Evolutionary conservation across 2,888 invertebrate genomes (phyloP).

Genomic region (Tethea ocularis): DNA sequence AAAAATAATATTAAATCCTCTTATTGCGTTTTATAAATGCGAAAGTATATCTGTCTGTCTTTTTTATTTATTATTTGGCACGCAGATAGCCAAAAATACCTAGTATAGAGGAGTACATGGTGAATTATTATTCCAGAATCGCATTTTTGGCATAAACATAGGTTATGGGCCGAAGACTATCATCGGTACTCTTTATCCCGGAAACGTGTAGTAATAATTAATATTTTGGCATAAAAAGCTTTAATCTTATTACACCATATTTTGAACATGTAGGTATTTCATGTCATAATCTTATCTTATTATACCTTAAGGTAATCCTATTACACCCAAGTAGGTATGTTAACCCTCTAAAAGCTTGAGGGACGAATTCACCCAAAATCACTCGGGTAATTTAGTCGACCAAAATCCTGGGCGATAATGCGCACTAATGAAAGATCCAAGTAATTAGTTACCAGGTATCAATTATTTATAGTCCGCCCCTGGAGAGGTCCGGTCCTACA

Average conservation of each 20-base stretch:
- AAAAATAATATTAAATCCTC: not conserved
- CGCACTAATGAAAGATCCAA: constrained; percentile 51
- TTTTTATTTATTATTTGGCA: too few relatives aligned
- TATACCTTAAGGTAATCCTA: constrained; percentile 1
- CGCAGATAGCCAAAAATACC: too few relatives aligned
- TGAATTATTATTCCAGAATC: too few relatives aligned
- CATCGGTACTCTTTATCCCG: too few relatives aligned
- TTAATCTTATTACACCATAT: not conserved
- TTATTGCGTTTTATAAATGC: too few relatives aligned
- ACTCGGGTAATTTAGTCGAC: constrained; percentile 35
- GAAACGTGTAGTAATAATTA: too few relatives aligned
- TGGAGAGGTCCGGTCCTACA: constrained; percentile 19
- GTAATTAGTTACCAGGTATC: constrained; percentile 63
- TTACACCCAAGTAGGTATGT: not conserved
- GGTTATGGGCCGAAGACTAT: too few relatives aligned
- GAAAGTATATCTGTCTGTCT: too few relatives aligned
- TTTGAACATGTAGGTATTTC: not conserved
- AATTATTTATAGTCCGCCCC: constrained; percentile 56
- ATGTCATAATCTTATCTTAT: not conserved
- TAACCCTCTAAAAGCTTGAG: constrained; percentile 18
- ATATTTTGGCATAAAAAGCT: too few relatives aligned
- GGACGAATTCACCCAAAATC: constrained; percentile 29
- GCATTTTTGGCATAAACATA: too few relatives aligned
- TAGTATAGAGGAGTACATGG: too few relatives aligned
- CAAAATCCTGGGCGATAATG: constrained; percentile 40